phyloP scores from a whole-genome alignment of 2,888 invertebrate species.

The Cosmia trapezina region DNA sequence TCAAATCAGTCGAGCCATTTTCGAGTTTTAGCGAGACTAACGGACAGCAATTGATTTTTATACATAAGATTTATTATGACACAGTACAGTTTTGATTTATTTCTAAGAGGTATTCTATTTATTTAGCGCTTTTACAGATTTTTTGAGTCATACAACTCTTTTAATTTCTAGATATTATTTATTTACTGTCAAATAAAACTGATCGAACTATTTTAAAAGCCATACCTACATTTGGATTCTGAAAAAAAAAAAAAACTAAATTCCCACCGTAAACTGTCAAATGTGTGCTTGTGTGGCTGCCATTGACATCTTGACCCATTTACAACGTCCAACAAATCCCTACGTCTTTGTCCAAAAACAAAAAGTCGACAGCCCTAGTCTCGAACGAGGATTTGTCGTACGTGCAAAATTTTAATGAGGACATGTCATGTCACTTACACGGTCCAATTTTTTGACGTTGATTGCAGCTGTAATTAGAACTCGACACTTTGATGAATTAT shows the following conservation, averaged over 20 bases:
- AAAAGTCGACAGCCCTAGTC: slow-evolving; percentile 48
- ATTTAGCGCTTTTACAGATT: not conserved
- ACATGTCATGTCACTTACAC: slow-evolving; percentile 64
- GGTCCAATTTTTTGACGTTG: slow-evolving; percentile 67
- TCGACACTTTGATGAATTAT: slow-evolving; percentile 63
- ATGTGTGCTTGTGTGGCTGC: not conserved
- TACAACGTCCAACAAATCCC: not conserved
- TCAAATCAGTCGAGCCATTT: too few relatives aligned
- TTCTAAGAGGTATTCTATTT: not conserved
- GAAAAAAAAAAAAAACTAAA: not conserved
- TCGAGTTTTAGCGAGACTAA: too few relatives aligned
- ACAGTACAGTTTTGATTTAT: not conserved
- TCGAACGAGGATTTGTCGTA: slow-evolving; percentile 49
- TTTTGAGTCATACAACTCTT: not conserved
- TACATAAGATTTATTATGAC: not conserved
- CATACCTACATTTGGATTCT: too few relatives aligned
- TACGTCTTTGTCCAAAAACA: not conserved
- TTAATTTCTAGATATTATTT: not conserved
- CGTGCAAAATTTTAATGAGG: slow-evolving; percentile 69
- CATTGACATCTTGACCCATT: slow-evolving; percentile 13
- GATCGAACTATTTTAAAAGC: not conserved
- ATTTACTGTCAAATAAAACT: not conserved
- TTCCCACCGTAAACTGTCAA: not conserved
- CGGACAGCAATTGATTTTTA: too few relatives aligned
- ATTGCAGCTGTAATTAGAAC: slow-evolving; percentile 62